Percentiles rank a stretch among this genome's conserved stretches.
Evolutionary conservation across 2,797 vertebrate genomes (phyloP).

Genomic region (Sebastes flavidus): DNA sequence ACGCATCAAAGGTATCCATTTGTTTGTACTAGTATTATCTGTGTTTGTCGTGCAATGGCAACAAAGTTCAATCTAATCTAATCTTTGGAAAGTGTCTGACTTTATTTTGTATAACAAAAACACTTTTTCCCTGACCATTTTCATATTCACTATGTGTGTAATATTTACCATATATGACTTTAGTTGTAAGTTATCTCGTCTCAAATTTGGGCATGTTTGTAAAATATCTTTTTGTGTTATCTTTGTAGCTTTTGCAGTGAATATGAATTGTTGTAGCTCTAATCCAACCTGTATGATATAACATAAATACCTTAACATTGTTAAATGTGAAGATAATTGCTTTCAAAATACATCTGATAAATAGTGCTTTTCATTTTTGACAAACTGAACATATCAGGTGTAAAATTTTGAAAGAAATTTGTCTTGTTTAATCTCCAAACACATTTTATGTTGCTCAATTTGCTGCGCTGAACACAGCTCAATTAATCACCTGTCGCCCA

Average conservation of each 20-base stretch:
- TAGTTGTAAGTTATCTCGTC: neutral
- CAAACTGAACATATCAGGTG: neutral
- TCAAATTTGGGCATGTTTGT: neutral
- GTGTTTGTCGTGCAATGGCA: neutral
- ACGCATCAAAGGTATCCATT: neutral
- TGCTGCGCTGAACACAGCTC: neutral
- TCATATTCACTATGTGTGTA: neutral
- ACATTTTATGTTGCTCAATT: conserved; percentile 1
- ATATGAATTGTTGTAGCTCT: neutral
- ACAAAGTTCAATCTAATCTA: neutral
- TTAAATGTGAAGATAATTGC: too few relatives aligned
- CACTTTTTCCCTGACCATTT: neutral
- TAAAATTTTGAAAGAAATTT: neutral
- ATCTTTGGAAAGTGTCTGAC: neutral
- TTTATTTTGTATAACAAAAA: neutral
- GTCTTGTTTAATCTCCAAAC: neutral
- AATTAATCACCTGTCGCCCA: conserved; percentile 58
- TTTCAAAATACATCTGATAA: neutral
- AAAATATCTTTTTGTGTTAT: neutral
- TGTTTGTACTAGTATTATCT: neutral
- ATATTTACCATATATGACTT: neutral
- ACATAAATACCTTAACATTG: too few relatives aligned
- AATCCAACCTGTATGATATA: neutral
- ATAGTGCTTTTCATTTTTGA: neutral
- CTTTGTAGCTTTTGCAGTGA: neutral